phyloP scores from a whole-genome alignment of 2,113 vertebrate genomes.

The Psilopsiagon aymara region DNA sequence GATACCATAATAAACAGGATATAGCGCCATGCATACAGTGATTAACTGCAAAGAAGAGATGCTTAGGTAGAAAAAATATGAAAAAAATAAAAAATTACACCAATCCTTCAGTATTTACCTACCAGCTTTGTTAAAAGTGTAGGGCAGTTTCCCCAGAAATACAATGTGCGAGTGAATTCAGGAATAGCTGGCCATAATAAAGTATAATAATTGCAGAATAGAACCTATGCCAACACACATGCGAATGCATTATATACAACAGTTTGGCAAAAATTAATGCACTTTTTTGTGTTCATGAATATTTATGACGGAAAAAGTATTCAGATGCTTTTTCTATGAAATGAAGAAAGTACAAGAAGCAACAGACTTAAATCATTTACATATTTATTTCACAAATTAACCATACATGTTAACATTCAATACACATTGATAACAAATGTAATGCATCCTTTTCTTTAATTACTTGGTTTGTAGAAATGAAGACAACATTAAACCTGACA shows the following conservation, averaged over 20 bases:
- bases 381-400: slow-evolving; percentile 70
- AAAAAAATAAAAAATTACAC: not conserved
- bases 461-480: not conserved
- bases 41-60: not conserved
- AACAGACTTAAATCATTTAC: not conserved
- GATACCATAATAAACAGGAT: not conserved
- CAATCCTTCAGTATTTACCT: not conserved
- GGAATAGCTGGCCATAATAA: not conserved
- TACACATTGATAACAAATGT: slow-evolving; percentile 25
- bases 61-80: not conserved
- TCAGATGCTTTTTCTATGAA: not conserved
- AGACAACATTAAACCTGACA: slow-evolving; percentile 1
- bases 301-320: not conserved
- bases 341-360: not conserved
- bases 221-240: not conserved
- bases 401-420: slow-evolving; percentile 30
- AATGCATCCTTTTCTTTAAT: not conserved
- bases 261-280: not conserved
- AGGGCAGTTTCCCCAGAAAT: not conserved
- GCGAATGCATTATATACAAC: not conserved
- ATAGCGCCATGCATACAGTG: not conserved
- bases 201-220: not conserved
- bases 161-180: not conserved
- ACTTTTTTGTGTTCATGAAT: not conserved
- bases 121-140: not conserved